Conservation (phyloP, 2,113 vertebrate species). For the Phrynosoma platyrhinos region DNA sequence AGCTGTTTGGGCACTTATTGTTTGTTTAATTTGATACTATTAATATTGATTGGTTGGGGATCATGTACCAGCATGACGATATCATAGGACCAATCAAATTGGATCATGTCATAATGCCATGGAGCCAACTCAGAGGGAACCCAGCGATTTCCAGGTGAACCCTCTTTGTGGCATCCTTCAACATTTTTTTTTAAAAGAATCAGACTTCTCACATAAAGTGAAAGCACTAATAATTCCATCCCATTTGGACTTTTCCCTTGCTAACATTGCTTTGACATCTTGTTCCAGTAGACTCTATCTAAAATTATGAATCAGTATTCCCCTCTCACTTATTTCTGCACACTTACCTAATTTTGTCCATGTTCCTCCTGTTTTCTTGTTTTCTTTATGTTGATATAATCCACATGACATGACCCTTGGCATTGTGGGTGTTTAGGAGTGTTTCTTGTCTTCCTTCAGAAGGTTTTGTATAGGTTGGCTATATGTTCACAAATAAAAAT, state of each 20-base stretch:
- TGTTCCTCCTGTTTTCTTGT: conserved; percentile 12
- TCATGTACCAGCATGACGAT: not conserved
- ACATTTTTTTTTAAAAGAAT: not conserved
- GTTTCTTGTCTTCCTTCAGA: too few species aligned
- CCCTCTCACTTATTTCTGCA: not conserved
- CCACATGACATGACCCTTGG: too few species aligned
- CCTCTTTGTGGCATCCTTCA: not conserved
- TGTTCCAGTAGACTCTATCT: not conserved
- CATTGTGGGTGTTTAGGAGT: too few species aligned
- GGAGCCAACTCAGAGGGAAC: not conserved
- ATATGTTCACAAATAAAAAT: conserved; percentile 23
- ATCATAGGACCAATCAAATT: not conserved
- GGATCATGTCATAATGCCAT: not conserved
- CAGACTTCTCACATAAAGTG: not conserved
- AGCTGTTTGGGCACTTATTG: not conserved
- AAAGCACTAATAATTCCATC: not conserved
- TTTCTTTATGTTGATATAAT: conserved; percentile 12
- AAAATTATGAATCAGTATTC: not conserved
- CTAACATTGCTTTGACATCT: not conserved
- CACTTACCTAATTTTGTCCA: not conserved
- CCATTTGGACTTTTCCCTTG: not conserved
- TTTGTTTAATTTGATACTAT: not conserved
- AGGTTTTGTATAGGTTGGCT: conserved; percentile 36
- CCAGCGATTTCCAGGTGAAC: not conserved
- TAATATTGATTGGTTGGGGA: not conserved